Evolutionary conservation across 2,888 invertebrate genomes (phyloP), one percentile per base, ranked within the genome.

Genomic region (Euphydryas editha): DNA sequence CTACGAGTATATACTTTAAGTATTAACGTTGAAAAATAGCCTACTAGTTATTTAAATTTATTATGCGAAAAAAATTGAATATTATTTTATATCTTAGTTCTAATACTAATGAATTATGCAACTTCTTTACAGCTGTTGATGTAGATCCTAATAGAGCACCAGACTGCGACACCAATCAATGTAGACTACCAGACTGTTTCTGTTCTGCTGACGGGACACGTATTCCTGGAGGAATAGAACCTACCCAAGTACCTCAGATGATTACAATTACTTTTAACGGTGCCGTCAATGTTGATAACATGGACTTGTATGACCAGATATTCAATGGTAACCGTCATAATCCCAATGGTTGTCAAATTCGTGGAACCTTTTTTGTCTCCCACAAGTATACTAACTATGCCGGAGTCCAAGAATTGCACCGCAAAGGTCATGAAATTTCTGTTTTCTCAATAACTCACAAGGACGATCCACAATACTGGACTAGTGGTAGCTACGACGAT

Each of bases 371-470:
- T 95, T 98, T 98, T 86, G 96, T 97, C 0, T 97, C 97, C 0
- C 98, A 98, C 93, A 98, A 98, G 84, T 98, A 98, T 90, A 96
- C 96, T 72, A 98, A 98, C 88, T 98, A 98, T 84, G 97, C 97
- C 0, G 97, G 96, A 7, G 95, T 98, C 0, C 97, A 98, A 90
- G 98, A 98, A 82, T 92, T 98, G 71, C 97, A 98, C 84, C 94
- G 98, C 73, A 95, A 95, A 72, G 98, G 98, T 55, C 98, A 98
- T 82, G 98, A 98, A 92, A 98, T 98, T 81, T 95, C 97, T 0
- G 97, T 98, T 20, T 98, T 98, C 92, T 98, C 98, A 2, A 90
- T 98, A 62, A 98, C 98, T 13, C 98, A 98, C 93, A 97, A 98
- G 82, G 97, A 98, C 80, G 97, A 97, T 77, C 98, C 98, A 24